Percentiles rank a stretch among this genome's conserved stretches.
Conservation (phyloP, 2,113 vertebrate genomes). For the Monarcha castaneiventris region DNA sequence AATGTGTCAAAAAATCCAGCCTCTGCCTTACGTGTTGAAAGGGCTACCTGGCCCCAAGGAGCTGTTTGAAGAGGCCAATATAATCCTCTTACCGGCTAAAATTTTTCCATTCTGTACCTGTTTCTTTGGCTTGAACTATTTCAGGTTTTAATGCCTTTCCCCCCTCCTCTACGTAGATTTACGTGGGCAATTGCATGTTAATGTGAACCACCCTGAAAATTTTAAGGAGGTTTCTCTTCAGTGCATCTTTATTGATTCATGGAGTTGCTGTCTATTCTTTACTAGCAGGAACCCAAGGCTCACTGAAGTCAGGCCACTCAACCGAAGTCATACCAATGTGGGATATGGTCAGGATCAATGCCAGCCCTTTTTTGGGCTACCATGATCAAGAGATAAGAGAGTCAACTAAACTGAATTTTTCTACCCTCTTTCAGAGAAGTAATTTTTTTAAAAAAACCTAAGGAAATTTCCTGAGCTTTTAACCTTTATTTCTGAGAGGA, state of each 20-base stretch:
- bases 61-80: background rate
- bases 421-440: background rate
- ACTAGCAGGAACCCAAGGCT: background rate
- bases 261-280: background rate
- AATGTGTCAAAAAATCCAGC: background rate
- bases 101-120: background rate
- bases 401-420: background rate
- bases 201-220: background rate
- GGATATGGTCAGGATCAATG: background rate
- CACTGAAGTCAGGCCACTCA: background rate
- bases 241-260: background rate
- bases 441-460: background rate
- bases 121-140: background rate
- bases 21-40: background rate
- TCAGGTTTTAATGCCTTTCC: background rate
- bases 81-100: background rate
- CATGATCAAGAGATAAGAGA: background rate
- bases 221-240: background rate
- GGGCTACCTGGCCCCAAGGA: background rate
- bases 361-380: background rate
- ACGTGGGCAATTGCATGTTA: background rate
- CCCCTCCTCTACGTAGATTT: background rate
- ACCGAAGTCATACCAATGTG: background rate
- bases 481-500: constrained; percentile 17
- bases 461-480: constrained; percentile 32